Conservation (phyloP, 1,140 invertebrate genomes). For the Yoshiicerus persimilis region DNA sequence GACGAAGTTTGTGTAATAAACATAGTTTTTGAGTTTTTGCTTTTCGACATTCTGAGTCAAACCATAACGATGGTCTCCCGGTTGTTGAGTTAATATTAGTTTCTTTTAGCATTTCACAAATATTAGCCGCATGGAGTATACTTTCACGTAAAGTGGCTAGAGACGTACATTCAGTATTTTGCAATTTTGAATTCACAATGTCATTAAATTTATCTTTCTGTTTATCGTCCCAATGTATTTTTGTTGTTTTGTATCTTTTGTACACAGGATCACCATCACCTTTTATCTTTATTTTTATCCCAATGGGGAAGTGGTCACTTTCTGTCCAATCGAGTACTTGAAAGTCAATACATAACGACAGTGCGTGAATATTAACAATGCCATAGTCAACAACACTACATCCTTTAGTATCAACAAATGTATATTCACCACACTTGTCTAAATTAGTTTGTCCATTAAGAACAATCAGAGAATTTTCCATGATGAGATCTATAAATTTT, state of each 20-base stretch:
- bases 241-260: background rate
- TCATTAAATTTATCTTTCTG: background rate
- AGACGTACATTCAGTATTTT: background rate
- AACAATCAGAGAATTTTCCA: background rate
- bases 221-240: background rate
- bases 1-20: background rate
- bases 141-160: background rate
- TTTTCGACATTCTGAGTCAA: background rate
- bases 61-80: background rate
- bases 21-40: background rate
- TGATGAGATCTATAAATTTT: background rate
- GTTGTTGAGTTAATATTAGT: background rate
- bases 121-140: background rate
- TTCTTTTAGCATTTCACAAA: background rate
- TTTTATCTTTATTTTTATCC: background rate
- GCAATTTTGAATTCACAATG: background rate
- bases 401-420: background rate
- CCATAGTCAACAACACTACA: background rate
- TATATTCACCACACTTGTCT: background rate
- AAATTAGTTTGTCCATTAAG: background rate
- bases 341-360: background rate
- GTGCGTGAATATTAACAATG: background rate
- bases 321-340: background rate
- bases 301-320: background rate
- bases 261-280: background rate